These are phyloP conservation scores for Nycteola revayana DNA, from an alignment of 2,888 invertebrate genomes.

Conservation along the genomic window DNA sequence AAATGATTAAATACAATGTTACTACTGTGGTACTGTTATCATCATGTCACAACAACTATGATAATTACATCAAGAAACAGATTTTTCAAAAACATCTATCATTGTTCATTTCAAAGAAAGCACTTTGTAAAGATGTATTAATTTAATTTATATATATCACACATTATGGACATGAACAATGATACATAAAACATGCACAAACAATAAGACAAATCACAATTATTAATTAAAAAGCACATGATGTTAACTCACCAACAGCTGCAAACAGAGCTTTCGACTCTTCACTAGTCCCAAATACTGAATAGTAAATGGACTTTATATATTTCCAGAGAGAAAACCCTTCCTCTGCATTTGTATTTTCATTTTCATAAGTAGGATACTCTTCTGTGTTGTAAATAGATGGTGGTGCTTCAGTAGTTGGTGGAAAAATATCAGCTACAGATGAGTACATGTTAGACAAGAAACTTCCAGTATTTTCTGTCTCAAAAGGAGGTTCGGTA, in stretches of 20 bases:
- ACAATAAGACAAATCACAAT: too few species aligned
- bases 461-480: constrained; percentile 43
- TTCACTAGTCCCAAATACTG: constrained; percentile 57
- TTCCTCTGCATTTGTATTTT: constrained; percentile 39
- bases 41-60: too few species aligned
- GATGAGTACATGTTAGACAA: constrained; percentile 59
- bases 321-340: constrained; percentile 63
- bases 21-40: too few species aligned
- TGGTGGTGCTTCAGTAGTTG: constrained; percentile 53
- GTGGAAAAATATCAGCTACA: constrained; percentile 60
- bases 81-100: too few species aligned
- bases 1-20: too few species aligned
- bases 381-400: constrained; percentile 50
- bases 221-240: constrained; percentile 2
- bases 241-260: constrained; percentile 55
- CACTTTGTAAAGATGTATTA: too few species aligned
- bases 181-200: too few species aligned
- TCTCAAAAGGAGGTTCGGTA: constrained; percentile 23
- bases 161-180: too few species aligned
- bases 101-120: too few species aligned
- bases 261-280: constrained; percentile 66
- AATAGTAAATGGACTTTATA: constrained; percentile 52
- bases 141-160: too few species aligned
- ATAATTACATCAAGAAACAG: too few species aligned
- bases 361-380: constrained; percentile 32